These are phyloP conservation scores for Microtus oregoni DNA, from an alignment of 2,113 vertebrate genomes.

Conservation along the genomic window DNA sequence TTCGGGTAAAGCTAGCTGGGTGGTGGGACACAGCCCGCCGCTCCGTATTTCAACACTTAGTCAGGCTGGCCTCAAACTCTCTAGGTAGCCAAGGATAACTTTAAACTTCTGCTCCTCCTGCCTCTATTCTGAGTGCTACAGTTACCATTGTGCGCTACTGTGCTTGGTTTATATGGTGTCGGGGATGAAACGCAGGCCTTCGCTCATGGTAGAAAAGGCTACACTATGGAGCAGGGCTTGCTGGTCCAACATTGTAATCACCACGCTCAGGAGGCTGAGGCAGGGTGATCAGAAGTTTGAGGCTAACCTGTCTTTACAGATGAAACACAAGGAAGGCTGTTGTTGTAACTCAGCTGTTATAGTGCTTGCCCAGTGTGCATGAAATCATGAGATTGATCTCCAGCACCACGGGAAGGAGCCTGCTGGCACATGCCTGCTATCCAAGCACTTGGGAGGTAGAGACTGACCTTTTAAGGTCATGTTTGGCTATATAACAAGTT, in stretches of 20 bases:
- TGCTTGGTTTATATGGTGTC: background rate
- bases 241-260: background rate
- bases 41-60: no score
- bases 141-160: background rate
- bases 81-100: no score
- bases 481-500: background rate
- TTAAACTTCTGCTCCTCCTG: no score
- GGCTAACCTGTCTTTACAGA: background rate
- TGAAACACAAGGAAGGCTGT: background rate
- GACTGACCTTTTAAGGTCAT: background rate
- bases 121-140: no score
- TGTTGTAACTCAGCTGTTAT: background rate
- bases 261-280: background rate
- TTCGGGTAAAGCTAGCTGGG: no score
- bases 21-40: no score
- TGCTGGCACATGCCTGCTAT: background rate
- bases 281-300: background rate
- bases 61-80: no score
- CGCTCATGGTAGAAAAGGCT: background rate
- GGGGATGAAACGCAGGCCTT: background rate
- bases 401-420: background rate
- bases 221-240: background rate
- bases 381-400: background rate
- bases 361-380: background rate
- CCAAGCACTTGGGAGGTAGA: background rate